Conservation (phyloP, 2,888 invertebrate genomes). For the Andrena minutula region DNA sequence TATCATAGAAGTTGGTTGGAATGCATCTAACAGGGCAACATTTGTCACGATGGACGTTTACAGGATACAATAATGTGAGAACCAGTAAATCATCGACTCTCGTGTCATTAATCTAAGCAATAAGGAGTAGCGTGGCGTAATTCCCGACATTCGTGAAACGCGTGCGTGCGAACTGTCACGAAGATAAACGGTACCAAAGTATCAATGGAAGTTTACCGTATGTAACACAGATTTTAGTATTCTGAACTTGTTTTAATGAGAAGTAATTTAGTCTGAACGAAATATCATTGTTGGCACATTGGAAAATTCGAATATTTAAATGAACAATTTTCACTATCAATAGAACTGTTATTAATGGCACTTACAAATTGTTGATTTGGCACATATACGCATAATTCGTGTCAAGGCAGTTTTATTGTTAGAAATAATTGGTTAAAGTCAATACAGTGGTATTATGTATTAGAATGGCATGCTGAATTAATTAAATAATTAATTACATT, state of each 20-base stretch:
- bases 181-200: background rate
- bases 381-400: no score
- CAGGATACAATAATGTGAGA: slow-evolving; percentile 51
- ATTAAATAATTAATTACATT: no score
- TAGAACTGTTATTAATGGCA: no score
- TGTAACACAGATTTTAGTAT: background rate
- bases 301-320: no score
- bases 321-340: no score
- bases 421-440: no score
- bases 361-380: no score
- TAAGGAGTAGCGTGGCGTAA: slow-evolving; percentile 12
- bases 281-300: background rate
- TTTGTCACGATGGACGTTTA: slow-evolving; percentile 51
- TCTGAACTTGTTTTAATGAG: background rate
- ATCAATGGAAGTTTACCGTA: background rate
- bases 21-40: slow-evolving; percentile 38
- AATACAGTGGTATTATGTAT: no score
- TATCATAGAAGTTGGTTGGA: slow-evolving; percentile 39
- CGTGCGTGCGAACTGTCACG: background rate
- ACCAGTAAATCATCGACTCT: slow-evolving; percentile 44
- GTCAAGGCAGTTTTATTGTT: no score
- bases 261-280: background rate
- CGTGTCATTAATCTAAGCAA: slow-evolving; percentile 48
- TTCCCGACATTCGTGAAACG: slow-evolving; percentile 13
- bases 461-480: no score